These are phyloP conservation scores for Neomorphus geoffroyi DNA, from an alignment of 2,797 vertebrate genomes.

Conservation along the genomic window DNA sequence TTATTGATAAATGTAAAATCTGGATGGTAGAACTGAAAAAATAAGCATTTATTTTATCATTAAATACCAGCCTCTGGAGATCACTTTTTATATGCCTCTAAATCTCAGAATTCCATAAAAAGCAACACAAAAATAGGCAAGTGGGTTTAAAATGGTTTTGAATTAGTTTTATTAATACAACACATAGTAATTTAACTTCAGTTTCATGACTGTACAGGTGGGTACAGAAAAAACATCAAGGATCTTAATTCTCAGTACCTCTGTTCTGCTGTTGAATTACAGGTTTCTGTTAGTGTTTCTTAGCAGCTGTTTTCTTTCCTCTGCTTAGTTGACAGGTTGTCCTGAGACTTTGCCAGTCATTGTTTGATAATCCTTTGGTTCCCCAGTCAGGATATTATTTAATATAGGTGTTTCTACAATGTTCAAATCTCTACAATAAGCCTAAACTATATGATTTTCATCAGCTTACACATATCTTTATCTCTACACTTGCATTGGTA, in stretches of 20 bases:
- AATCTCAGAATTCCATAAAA: neutral
- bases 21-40: neutral
- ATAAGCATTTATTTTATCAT: neutral
- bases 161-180: neutral
- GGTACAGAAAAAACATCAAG: neutral
- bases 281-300: neutral
- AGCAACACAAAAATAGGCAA: neutral
- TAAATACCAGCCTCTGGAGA: neutral
- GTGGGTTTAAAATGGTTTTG: neutral
- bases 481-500: neutral
- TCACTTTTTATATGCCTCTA: neutral
- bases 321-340: neutral
- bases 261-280: neutral
- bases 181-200: neutral
- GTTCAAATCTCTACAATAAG: neutral
- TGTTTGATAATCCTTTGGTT: neutral
- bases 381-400: neutral
- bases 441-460: neutral
- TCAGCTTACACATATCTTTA: neutral
- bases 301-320: neutral
- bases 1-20: neutral
- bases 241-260: neutral
- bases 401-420: neutral
- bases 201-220: neutral
- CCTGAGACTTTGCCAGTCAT: neutral